Percentiles rank a stretch among this genome's conserved stretches.
Evolutionary conservation across 2,888 invertebrate genomes (phyloP).

Genomic region (Leptothorax acervorum): DNA sequence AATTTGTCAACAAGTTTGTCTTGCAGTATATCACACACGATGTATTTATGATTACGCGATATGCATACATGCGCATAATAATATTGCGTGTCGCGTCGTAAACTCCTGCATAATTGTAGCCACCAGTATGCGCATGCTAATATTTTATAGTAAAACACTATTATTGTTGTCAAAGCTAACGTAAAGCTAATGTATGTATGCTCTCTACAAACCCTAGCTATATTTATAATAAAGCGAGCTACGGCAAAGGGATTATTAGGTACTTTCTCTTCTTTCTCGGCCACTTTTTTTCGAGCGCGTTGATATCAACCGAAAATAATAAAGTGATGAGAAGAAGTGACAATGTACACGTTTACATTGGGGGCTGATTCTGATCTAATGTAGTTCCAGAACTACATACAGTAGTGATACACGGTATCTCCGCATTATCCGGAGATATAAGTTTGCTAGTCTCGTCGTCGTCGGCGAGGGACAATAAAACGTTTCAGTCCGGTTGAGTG

Average conservation of each 20-base stretch:
- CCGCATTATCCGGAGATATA: not conserved
- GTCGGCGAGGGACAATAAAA: conserved; percentile 55
- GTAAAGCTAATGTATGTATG: not conserved
- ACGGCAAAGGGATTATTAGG: not conserved
- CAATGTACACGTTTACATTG: not conserved
- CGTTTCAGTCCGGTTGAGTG: conserved; percentile 62
- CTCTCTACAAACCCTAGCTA: not conserved
- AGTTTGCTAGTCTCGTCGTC: conserved; percentile 4
- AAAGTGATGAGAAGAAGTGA: not conserved
- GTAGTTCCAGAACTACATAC: not conserved
- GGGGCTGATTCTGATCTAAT: not conserved
- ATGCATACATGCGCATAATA: not conserved
- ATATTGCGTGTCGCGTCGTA: not conserved
- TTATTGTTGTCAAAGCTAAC: not conserved
- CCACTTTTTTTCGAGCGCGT: not conserved
- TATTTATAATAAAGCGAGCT: not conserved
- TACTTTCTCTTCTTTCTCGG: not conserved
- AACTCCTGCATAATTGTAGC: conserved; percentile 11
- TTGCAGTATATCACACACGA: not conserved
- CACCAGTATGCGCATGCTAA: not conserved
- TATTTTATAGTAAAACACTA: not conserved
- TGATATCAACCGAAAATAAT: not conserved
- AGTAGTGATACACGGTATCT: not conserved
- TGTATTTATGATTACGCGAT: conserved; percentile 23
- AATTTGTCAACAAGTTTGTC: conserved; percentile 35